phyloP scores from a whole-genome alignment of 2,113 vertebrate species.

The Menidia beryllina region DNA sequence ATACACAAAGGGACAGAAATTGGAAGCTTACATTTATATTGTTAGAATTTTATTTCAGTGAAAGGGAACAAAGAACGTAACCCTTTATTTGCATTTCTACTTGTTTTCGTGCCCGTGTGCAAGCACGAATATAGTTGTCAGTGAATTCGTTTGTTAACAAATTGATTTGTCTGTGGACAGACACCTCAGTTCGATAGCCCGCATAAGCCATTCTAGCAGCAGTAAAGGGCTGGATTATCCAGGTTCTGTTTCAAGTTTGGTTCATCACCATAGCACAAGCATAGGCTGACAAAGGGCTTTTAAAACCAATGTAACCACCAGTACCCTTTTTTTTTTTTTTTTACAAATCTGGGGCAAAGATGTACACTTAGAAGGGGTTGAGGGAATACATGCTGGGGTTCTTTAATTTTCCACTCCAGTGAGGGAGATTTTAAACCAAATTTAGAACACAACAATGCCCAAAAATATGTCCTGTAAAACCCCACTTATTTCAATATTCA shows the following conservation, averaged over 20 bases:
- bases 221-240: conserved; percentile 71
- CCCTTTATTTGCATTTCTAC: conserved; percentile 44
- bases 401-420: conserved; percentile 19
- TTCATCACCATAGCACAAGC: conserved; percentile 63
- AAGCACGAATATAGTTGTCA: conserved; percentile 47
- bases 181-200: conserved; percentile 35
- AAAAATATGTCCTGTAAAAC: conserved; percentile 25
- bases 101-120: conserved; percentile 24
- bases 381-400: background rate
- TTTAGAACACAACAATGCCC: background rate
- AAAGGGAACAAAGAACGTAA: conserved; percentile 23
- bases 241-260: conserved; percentile 68
- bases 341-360: conserved; percentile 31
- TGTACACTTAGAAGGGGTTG: conserved; percentile 36
- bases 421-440: conserved; percentile 15
- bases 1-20: conserved; percentile 35
- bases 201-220: conserved; percentile 41
- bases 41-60: conserved; percentile 31
- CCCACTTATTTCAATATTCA: background rate
- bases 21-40: conserved; percentile 39
- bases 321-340: conserved; percentile 41
- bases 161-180: conserved; percentile 11
- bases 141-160: conserved; percentile 39
- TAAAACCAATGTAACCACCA: conserved; percentile 45
- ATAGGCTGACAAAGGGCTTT: conserved; percentile 48